Conservation (phyloP, 2,888 invertebrate species). For the Synergus japonicus region DNA sequence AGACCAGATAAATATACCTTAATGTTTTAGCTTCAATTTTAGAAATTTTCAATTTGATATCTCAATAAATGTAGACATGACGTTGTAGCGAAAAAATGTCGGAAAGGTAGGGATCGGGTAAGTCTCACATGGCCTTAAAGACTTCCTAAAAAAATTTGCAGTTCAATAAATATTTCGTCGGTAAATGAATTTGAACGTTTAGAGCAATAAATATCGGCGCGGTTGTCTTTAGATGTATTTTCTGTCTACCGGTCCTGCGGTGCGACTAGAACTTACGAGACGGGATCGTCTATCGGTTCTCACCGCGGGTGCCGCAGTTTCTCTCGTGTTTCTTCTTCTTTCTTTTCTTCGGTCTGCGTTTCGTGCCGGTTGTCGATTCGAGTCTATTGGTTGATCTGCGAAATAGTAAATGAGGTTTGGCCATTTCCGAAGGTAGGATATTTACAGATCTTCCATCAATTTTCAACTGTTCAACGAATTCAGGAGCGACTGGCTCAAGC, state of each 20-base stretch:
- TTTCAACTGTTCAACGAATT: neutral
- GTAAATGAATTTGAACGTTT: neutral
- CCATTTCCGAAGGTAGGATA: constrained; percentile 50
- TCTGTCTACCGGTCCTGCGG: constrained; percentile 22
- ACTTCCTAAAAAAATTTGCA: too few species aligned
- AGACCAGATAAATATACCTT: too few species aligned
- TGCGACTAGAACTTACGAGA: constrained; percentile 29
- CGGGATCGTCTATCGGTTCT: constrained; percentile 55
- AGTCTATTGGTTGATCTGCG: constrained; percentile 50
- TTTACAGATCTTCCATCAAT: constrained; percentile 8
- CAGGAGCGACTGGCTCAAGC: constrained; percentile 72
- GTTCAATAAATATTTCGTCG: too few species aligned
- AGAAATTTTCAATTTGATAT: too few species aligned
- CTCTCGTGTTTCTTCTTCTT: constrained; percentile 78
- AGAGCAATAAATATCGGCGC: neutral
- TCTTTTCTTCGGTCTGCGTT: constrained; percentile 5
- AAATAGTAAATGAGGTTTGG: constrained; percentile 63
- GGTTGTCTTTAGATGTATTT: constrained; percentile 19
- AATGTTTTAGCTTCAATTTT: too few species aligned
- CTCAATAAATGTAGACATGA: too few species aligned
- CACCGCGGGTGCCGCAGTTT: constrained; percentile 76
- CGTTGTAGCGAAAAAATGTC: too few species aligned
- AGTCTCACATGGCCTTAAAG: too few species aligned
- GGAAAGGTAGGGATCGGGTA: too few species aligned
- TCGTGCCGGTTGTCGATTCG: neutral